phyloP scores from a whole-genome alignment of 2,797 vertebrate genomes.

The Rhyacichthys aspro region DNA sequence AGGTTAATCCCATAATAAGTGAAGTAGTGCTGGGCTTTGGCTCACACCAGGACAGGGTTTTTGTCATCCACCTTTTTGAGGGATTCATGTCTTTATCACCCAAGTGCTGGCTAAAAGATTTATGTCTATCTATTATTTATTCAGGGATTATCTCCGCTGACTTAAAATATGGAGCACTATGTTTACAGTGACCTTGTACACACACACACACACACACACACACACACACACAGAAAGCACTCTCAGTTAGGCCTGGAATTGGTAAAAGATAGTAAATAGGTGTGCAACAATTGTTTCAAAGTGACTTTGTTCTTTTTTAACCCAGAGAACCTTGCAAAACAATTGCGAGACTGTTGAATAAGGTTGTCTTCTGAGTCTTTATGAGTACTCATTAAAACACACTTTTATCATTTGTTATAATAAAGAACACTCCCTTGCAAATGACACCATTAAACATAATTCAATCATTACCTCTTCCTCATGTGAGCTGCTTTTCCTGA shows the following conservation, averaged over 20 bases:
- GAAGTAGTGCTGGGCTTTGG: not conserved
- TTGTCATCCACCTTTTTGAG: constrained; percentile 51
- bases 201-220: constrained; percentile 14
- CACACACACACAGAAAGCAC: constrained; percentile 14
- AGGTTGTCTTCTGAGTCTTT: constrained; percentile 64
- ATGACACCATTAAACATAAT: constrained; percentile 81
- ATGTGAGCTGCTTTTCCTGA: constrained; percentile 74
- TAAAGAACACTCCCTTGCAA: constrained; percentile 71
- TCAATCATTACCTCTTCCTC: constrained; percentile 76
- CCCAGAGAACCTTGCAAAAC: constrained; percentile 56
- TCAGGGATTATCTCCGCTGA: constrained; percentile 59
- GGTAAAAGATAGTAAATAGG: constrained; percentile 67
- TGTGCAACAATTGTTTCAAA: constrained; percentile 68
- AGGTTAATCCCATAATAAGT: constrained; percentile 2
- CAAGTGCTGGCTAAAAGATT: constrained; percentile 65
- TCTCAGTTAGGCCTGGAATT: constrained; percentile 48
- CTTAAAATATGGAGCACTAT: constrained; percentile 59
- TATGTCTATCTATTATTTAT: constrained; percentile 72
- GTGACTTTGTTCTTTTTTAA: constrained; percentile 72
- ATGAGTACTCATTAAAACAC: constrained; percentile 76
- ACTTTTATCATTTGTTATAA: constrained; percentile 80
- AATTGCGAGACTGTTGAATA: constrained; percentile 56
- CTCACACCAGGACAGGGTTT: constrained; percentile 15
- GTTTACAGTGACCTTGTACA: constrained; percentile 69
- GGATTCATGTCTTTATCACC: constrained; percentile 62